Evolutionary conservation across 2,888 invertebrate genomes (phyloP), one percentile per base, ranked within the genome.

Genomic region (Dorcus hopei): DNA sequence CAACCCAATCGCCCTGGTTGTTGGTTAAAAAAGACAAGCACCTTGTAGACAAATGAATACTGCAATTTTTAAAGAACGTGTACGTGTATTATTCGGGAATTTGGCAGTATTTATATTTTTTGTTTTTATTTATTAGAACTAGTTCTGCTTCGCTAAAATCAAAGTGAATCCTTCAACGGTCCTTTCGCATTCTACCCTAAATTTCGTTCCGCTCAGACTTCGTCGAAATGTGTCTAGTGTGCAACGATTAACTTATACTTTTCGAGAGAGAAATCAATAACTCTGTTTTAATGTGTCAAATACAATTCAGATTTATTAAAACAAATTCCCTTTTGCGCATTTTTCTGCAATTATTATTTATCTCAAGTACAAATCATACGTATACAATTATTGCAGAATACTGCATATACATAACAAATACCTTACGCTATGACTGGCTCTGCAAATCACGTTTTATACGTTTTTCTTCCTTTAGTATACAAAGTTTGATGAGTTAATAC

Each of bases 311-410:
- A 26, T 26, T 26, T 26, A 26, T 26, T 26, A 26, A 26, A 2
- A 26, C 26, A 26, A 14, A 14, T 14, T 14, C 14, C 14, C 14
- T 14, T 14, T 14, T 14, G 14, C 1, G 26, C 26, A 4, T 26
- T 26, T 26, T 4, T 5, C 26, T 26, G 26, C 4, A 26, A 26
- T 26, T 26, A 26, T 26, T 26, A 26, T 5, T 26, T 26, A 3
- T 26, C 26, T 26, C 26, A 26, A 26, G 26, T 45, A 45, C 45
- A 45, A 45, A 45, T 38, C 47, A 57, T 57, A 62, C 62, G 61
- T 64, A 64, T 64, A 64, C 62, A 45, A 60, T 56, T 14, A 14
- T 52, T 57, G 61, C 58, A 61, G 1, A 63, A 57, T 56, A 58
- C 56, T 62, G 60, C 59, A 61, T 52, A 54, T 61, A 61, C 58